Evolutionary conservation across 2,888 invertebrate genomes (phyloP), one percentile per base, ranked within the genome.

Genomic region (Pemphredon lugubris): DNA sequence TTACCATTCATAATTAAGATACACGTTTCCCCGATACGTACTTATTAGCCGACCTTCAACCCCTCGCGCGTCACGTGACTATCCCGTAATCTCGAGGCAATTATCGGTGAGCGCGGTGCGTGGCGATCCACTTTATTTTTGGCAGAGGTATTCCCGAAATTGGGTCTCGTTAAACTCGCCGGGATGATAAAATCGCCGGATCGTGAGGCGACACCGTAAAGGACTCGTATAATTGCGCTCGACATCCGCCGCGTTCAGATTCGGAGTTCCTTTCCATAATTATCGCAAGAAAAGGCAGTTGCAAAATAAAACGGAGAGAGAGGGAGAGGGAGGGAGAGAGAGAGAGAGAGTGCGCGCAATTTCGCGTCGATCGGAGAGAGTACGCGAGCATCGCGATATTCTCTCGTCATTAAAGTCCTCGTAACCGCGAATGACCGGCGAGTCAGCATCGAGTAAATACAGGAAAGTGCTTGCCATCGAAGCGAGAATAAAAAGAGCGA

Each of bases 101-200:
- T 77, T 73, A 77, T 57, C 73, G 48, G 50, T 42, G 48, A 32
- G 42, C 68, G 37, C 45, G 58, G 23, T 65, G 77, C 75, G 70
- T 78, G 59, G 55, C 74, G 58, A 42, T 72, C 59, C 37, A 32
- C 61, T 55, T 58, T 61, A 51, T 66, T 69, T 69, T 69, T 42
- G 66, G 66, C 48, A 34, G 53, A 32, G 47, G 51, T n/a, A n/a
- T n/a, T n/a, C n/a, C n/a, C 11, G 54, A 64, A 64, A 66, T 63
- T 45, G 65, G 54, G 44, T 54, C 66, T 69, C 54, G 66, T 66
- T 66, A 66, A 64, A 44, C 2, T 30, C 57, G 11, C 13, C 16
- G 9, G 11, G 32, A 6, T 39, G 75, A 71, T 75, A 78, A 77
- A 50, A 77, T 77, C 74, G 57, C 18, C 16, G 23, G 39, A 45